Evolutionary conservation across 2,797 vertebrate species (phyloP), one percentile per base, ranked within the genome.

Genomic region (Pelobates cultripes): DNA sequence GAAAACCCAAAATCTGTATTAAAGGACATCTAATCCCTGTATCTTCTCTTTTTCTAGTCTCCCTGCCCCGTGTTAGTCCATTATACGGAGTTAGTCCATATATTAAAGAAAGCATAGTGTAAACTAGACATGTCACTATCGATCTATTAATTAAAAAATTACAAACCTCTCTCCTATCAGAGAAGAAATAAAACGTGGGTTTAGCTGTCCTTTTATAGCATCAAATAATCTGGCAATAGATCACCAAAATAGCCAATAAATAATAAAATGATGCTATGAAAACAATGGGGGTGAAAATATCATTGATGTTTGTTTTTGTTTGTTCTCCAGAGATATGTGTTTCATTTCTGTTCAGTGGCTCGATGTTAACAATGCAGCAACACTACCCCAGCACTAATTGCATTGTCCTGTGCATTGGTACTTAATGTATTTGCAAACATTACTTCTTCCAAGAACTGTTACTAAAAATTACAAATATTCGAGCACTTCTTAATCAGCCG

Each of bases 11-110:
- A 84, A 87, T 88, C 91, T 91, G 88, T 95, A 91, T 93, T 93
- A 93, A 95, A 96, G 96, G 95, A 95, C 95, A 95, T 91, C 95
- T 96, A 96, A 95, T 95, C 92, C 41, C 93, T 95, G 3, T n/a
- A 10, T 10, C 47, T 51, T 51, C 47, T 51, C 47, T 51, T 6
- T 51, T 51, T 51, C 10, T 51, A 51, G 5, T 51, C 47, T 51
- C 28, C 28, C 28, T 28, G 28, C 28, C 28, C 28, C 28, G 28
- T 28, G 28, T 28, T 28, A 28, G 28, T 28, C 28, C 28, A 28
- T 28, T 28, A 28, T 28, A 28, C 28, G 28, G n/a, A n/a, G n/a
- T n/a, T n/a, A n/a, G n/a, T n/a, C n/a, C n/a, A n/a, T n/a, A n/a
- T n/a, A 28, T 28, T 28, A 28, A 28, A 28, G 28, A 28, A 28